Conservation (phyloP, 2,797 vertebrate genomes). For the Limnodromus scolopaceus region DNA sequence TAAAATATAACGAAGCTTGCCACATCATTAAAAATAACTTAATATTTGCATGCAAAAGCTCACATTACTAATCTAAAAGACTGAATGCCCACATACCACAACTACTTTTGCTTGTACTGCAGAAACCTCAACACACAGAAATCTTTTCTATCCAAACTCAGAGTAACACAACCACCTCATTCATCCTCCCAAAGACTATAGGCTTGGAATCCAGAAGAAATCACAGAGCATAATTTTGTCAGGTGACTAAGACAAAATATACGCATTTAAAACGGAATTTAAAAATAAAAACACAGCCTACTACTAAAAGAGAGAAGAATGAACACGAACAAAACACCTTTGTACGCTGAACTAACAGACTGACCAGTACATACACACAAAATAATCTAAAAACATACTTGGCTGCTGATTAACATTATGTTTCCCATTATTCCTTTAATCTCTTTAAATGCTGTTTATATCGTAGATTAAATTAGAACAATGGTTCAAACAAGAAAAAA, state of each 20-base stretch:
- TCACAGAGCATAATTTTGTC: neutral
- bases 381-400: neutral
- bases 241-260: neutral
- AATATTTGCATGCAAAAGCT: neutral
- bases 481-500: neutral
- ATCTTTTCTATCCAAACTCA: neutral
- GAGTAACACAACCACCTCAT: neutral
- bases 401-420: neutral
- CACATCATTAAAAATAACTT: neutral
- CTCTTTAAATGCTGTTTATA: conserved; percentile 10
- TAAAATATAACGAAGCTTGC: neutral
- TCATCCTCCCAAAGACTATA: neutral
- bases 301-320: neutral
- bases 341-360: neutral
- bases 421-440: conserved; percentile 15
- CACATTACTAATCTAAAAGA: neutral
- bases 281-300: neutral
- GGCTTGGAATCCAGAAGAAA: neutral
- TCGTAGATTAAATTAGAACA: neutral
- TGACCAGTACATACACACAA: neutral
- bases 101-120: neutral
- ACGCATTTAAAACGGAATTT: neutral
- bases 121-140: neutral
- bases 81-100: neutral
- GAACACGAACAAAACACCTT: accelerated